Evolutionary conservation across 2,888 invertebrate species (phyloP), one percentile per base, ranked within the genome.

Genomic region (Gisinianus flammeolus): DNA sequence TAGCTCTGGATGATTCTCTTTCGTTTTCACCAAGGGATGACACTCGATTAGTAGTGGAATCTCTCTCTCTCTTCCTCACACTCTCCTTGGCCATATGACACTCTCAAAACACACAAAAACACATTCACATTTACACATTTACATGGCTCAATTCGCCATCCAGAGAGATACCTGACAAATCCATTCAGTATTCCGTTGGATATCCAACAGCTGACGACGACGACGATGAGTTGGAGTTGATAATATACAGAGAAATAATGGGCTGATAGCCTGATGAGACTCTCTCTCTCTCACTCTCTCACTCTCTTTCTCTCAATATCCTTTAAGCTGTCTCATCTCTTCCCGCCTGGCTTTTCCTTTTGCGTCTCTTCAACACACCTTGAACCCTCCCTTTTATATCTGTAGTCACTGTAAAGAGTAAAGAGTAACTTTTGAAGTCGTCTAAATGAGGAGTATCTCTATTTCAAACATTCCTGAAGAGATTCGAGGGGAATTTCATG

Each of bases 41-140:
- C 79, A 79, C 79, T 81, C 78, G 81, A 81, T 81, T 79, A 81
- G 77, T 76, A 79, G 69, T 30, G 24, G 12, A 58, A 16, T 62
- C 16, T 74, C 30, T 35, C n/a, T 68, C 68, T 44, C 44, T 28
- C 30, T 4, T 16, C 28, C 12, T 2, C 8, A 62, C 22, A 24
- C 62, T 62, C 24, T 26, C n/a, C 58, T 22, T 44, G 10, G 52
- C 8, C 16, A 44, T 44, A 33, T 52, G 52, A 44, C 33, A 69
- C 33, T 24, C 26, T 44, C 44, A 44, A 26, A 44, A 10, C 70
- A 44, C n/a, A 44, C 22, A 10, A 24, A 33, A 24, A 4, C 22
- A 22, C 52, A n/a, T 70, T 16, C 70, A 44, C 33, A 30, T 30
- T 19, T 68, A 22, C 31, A 30, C n/a, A 33, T 52, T 54, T 52